Percentiles rank a stretch among this genome's conserved stretches.
Conservation (phyloP, 2,888 invertebrate species). For the Smittia sp. region DNA sequence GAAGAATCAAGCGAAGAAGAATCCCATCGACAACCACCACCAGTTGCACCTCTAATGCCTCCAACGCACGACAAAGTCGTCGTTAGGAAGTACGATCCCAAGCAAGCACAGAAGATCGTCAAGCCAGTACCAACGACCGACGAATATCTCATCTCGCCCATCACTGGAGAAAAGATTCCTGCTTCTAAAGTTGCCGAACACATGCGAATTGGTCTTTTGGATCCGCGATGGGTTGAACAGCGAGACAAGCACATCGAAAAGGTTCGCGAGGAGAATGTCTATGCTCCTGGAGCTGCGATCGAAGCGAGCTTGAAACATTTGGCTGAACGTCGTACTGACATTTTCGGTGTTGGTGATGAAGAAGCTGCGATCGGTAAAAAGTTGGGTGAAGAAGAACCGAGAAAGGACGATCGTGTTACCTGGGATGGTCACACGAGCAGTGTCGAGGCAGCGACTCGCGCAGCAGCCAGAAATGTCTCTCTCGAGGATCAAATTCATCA, state of each 20-base stretch:
- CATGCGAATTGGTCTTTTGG: conserved; percentile 92
- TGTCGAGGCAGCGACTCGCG: conserved; percentile 91
- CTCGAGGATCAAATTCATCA: conserved; percentile 96
- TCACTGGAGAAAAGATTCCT: conserved; percentile 96
- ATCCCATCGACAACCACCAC: conserved; percentile 56
- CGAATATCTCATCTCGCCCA: conserved; percentile 94
- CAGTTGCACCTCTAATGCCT: conserved; percentile 67
- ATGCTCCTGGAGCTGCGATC: conserved; percentile 73
- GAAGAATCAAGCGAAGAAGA: conserved; percentile 80
- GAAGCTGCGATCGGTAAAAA: conserved; percentile 99
- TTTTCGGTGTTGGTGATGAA: conserved; percentile 98
- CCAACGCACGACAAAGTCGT: conserved; percentile 90
- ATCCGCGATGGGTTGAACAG: conserved; percentile 97
- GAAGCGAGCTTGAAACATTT: conserved; percentile 92
- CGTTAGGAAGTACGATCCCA: conserved; percentile 97
- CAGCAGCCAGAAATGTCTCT: conserved; percentile 91
- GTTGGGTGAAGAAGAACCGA: conserved; percentile 83
- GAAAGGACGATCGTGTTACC: conserved; percentile 86
- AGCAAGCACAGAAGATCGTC: conserved; percentile 62
- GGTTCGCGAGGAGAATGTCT: conserved; percentile 76
- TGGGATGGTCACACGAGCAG: conserved; percentile 99
- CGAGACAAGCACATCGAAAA: conserved; percentile 91
- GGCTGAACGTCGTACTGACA: conserved; percentile 98
- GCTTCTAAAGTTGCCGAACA: conserved; percentile 97
- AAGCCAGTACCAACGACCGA: conserved; percentile 68